Conservation (phyloP, 2,113 vertebrate genomes). For the Emydura subglobosa region DNA sequence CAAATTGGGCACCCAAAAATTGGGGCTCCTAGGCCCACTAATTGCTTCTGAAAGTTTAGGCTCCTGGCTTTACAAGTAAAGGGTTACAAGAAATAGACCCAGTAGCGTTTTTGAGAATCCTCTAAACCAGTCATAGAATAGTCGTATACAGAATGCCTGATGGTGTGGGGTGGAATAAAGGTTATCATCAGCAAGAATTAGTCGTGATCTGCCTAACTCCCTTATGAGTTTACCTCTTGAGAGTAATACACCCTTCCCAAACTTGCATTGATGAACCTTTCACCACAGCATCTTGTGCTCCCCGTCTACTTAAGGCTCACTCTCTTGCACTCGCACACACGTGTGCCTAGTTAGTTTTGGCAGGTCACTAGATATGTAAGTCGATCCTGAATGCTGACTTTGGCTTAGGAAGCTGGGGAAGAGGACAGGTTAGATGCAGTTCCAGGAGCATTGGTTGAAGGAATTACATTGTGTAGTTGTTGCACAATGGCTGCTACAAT, state of each 20-base stretch:
- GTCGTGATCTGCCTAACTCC: background rate
- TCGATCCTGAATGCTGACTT: background rate
- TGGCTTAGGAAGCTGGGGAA: background rate
- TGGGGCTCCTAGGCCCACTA: background rate
- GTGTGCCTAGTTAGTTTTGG: background rate
- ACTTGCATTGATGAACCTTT: background rate
- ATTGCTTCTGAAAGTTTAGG: background rate
- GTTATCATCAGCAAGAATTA: background rate
- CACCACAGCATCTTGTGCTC: background rate
- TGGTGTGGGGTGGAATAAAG: background rate
- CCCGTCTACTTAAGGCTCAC: background rate
- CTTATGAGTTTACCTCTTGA: background rate
- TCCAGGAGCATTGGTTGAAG: background rate
- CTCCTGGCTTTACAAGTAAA: background rate
- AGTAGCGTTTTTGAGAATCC: background rate
- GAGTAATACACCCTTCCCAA: background rate
- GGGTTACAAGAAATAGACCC: background rate
- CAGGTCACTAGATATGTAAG: background rate
- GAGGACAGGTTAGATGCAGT: background rate
- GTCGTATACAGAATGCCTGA: background rate
- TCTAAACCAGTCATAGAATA: background rate
- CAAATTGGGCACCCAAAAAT: background rate
- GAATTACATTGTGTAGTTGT: accelerated
- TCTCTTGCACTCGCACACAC: accelerated
- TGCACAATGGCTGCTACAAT: background rate